phyloP scores from a whole-genome alignment of 2,113 vertebrate genomes.

The Cygnus buccinator region DNA sequence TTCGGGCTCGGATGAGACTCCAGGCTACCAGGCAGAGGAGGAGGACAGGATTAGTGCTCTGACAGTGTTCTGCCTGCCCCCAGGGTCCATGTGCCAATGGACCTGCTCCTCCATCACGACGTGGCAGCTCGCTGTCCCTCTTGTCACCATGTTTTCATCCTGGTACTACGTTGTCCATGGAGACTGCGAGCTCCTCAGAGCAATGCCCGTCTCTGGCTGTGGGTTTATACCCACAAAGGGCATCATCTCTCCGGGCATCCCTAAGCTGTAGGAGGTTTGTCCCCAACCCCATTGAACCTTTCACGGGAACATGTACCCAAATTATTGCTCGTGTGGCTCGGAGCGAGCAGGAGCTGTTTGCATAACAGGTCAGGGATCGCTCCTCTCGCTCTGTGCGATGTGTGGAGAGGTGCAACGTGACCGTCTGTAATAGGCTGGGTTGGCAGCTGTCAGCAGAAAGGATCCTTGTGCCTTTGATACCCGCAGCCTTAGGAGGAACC shows the following conservation, averaged over 20 bases:
- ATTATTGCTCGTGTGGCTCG: rapidly evolving
- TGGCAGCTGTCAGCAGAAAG: background rate
- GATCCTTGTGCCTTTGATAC: rapidly evolving
- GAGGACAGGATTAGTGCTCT: background rate
- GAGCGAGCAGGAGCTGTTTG: no score
- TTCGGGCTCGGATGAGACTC: background rate
- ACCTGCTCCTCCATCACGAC: background rate
- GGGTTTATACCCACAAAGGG: background rate
- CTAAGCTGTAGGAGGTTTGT: background rate
- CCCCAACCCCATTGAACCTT: rapidly evolving
- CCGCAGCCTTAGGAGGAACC: background rate
- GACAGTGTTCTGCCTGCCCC: background rate
- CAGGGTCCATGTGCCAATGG: background rate
- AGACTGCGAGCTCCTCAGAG: background rate
- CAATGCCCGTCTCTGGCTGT: background rate
- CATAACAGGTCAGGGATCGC: no score
- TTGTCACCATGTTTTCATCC: background rate
- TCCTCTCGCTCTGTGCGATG: rapidly evolving
- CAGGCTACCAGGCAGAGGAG: background rate
- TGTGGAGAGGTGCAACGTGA: background rate
- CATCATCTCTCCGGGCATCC: background rate
- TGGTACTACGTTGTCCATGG: rapidly evolving
- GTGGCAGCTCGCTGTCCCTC: background rate
- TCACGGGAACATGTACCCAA: background rate
- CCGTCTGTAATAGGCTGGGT: background rate